Evolutionary conservation across 1,140 invertebrate species (phyloP).

Genomic region (Halesus radiatus): DNA sequence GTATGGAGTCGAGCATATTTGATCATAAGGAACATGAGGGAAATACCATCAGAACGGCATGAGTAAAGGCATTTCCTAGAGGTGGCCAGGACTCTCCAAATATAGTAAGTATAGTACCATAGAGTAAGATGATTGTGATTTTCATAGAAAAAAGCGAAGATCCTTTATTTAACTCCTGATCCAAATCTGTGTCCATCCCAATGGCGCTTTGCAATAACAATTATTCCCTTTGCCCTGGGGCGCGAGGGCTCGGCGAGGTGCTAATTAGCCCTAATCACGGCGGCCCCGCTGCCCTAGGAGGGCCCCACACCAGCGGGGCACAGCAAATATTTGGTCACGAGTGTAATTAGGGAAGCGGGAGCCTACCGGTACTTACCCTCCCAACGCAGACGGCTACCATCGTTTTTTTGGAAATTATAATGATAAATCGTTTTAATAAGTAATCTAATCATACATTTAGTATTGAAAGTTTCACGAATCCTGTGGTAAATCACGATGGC

Average conservation of each 20-base stretch:
- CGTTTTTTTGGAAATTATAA: too few species aligned
- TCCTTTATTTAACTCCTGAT: not conserved
- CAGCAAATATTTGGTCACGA: constrained; percentile 43
- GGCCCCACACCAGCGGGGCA: not conserved
- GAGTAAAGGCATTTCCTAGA: not conserved
- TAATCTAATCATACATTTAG: too few species aligned
- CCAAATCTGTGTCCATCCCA: not conserved
- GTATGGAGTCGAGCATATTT: too few species aligned
- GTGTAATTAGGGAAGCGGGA: constrained; percentile 11
- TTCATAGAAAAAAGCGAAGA: not conserved
- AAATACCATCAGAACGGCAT: not conserved
- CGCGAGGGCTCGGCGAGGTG: constrained; percentile 49
- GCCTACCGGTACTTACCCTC: too few species aligned
- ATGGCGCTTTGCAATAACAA: not conserved
- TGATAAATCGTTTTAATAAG: too few species aligned
- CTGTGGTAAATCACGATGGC: too few species aligned
- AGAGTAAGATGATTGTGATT: not conserved
- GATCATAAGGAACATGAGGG: too few species aligned
- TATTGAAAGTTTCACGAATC: too few species aligned
- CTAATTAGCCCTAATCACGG: constrained; percentile 57
- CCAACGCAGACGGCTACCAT: too few species aligned
- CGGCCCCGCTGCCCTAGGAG: not conserved
- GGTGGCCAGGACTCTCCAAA: not conserved
- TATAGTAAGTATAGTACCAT: not conserved
- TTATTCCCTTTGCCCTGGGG: constrained; percentile 5